These are phyloP conservation scores for Etheostoma spectabile DNA, from an alignment of 2,113 vertebrate species.

Conservation along the genomic window DNA sequence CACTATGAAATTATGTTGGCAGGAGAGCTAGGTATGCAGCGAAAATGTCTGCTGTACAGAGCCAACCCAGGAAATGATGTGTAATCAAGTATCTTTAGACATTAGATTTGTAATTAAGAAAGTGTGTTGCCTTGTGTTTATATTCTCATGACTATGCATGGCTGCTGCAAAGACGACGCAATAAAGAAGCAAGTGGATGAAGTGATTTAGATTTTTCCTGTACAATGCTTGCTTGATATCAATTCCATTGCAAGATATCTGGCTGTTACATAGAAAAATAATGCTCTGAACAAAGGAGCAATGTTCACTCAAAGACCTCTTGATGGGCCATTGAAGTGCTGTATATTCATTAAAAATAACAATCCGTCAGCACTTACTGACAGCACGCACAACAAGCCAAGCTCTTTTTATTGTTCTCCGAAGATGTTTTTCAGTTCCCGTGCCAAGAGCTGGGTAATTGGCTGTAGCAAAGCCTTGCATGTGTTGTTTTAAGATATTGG, in stretches of 20 bases:
- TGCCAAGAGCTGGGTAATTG: constrained; percentile 87
- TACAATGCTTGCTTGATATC: constrained; percentile 62
- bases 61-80: constrained; percentile 30
- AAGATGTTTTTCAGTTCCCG: constrained; percentile 81
- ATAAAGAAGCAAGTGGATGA: constrained; percentile 33
- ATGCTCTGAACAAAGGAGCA: constrained; percentile 81
- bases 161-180: constrained; percentile 23
- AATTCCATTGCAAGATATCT: constrained; percentile 67
- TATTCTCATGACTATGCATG: constrained; percentile 15
- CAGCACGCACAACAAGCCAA: constrained; percentile 81
- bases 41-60: constrained; percentile 35
- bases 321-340: constrained; percentile 85
- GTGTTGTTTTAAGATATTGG: constrained; percentile 88
- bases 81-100: constrained; percentile 36
- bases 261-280: constrained; percentile 78
- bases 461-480: constrained; percentile 83
- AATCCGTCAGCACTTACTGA: constrained; percentile 86
- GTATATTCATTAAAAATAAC: constrained; percentile 88
- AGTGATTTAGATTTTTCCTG: constrained; percentile 57
- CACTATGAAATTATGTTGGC: constrained; percentile 49
- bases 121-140: constrained; percentile 25
- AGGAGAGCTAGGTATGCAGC: constrained; percentile 22
- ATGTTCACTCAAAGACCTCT: constrained; percentile 83
- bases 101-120: constrained; percentile 43
- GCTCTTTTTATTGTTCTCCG: constrained; percentile 81